Conservation (phyloP, 2,113 vertebrate genomes). For the Fregata magnificens region DNA sequence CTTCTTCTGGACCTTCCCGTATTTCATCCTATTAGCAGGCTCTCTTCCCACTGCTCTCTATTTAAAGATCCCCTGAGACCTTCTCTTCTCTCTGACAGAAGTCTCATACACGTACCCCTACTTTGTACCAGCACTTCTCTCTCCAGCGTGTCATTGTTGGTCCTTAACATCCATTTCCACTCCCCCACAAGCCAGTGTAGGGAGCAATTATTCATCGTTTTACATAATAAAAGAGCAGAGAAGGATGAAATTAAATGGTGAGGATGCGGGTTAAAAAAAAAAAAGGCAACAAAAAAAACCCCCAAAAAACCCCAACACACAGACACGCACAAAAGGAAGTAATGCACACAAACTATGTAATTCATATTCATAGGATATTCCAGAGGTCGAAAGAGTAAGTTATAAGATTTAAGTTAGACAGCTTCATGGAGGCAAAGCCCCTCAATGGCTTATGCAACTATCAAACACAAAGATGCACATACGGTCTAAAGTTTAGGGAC, state of each 20-base stretch:
- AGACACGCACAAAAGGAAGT: neutral
- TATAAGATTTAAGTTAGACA: neutral
- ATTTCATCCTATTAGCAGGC: neutral
- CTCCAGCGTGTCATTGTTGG: neutral
- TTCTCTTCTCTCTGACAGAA: neutral
- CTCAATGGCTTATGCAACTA: accelerated
- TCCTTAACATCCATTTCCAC: neutral
- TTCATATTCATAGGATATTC: neutral
- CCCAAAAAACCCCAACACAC: no score
- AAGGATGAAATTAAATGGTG: neutral
- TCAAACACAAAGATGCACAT: neutral
- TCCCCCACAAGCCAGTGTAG: neutral
- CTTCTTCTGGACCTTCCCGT: neutral
- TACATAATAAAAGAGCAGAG: neutral
- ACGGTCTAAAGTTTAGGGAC: neutral
- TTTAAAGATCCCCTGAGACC: neutral
- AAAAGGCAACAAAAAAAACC: no score
- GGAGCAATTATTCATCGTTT: neutral
- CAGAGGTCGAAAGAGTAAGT: neutral
- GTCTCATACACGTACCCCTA: neutral
- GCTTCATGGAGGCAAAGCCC: neutral
- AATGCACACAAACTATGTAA: neutral
- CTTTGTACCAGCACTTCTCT: neutral
- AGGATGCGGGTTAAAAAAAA: neutral
- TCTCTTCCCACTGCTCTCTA: neutral